Evolutionary conservation across 1,140 invertebrate genomes (phyloP).

Genomic region (Cotesia vestalis): DNA sequence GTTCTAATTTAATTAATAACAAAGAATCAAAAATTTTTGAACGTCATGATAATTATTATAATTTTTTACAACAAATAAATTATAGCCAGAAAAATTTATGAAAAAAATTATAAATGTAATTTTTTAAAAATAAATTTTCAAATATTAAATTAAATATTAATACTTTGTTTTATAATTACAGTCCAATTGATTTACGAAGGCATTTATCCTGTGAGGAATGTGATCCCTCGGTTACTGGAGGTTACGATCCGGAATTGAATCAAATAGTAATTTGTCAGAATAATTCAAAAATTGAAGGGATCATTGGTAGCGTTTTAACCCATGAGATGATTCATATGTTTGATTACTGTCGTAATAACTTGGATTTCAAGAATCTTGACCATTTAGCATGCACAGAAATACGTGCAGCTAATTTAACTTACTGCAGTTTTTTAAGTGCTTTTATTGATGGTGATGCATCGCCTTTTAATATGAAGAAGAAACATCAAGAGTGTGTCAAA

Average conservation of each 20-base stretch:
- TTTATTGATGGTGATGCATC: constrained; percentile 80
- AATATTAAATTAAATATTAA: no score
- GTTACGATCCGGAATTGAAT: constrained; percentile 89
- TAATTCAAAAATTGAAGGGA: constrained; percentile 70
- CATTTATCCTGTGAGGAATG: constrained; percentile 95
- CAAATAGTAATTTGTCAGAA: constrained; percentile 95
- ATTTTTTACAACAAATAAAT: no score
- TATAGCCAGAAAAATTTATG: no score
- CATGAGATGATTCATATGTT: constrained; percentile 98
- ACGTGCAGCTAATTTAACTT: constrained; percentile 87
- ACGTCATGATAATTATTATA: no score
- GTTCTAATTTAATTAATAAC: no score
- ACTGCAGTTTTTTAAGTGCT: constrained; percentile 88
- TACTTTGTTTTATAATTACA: constrained; percentile 59
- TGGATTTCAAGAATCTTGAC: constrained; percentile 90
- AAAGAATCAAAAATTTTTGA: no score
- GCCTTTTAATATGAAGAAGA: constrained; percentile 75
- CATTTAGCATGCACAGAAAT: constrained; percentile 97
- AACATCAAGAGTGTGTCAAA: constrained; percentile 88
- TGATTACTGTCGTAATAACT: constrained; percentile 88
- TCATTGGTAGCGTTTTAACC: constrained; percentile 80
- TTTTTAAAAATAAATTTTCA: no score
- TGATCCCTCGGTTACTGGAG: constrained; percentile 82
- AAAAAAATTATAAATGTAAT: no score
- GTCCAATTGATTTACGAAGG: constrained; percentile 81